Percentiles rank a stretch among this genome's conserved stretches.
phyloP scores from a whole-genome alignment of 1,140 invertebrate species.

The Elymnias hypermnestra region DNA sequence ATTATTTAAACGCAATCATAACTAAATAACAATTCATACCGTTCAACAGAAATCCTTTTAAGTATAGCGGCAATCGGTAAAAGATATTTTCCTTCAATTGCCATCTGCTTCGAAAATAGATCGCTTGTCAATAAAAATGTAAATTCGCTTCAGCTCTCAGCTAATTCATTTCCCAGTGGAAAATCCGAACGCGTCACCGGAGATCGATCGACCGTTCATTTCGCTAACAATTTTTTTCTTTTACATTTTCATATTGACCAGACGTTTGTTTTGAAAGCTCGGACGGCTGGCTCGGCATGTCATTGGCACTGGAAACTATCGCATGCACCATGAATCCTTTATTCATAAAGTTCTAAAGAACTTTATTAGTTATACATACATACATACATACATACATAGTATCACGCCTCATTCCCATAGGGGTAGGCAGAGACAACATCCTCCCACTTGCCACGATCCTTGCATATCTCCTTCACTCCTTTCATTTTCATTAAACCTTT shows the following conservation, averaged over 20 bases:
- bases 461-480: too few relatives aligned
- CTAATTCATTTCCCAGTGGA: conserved; percentile 74
- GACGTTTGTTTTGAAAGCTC: conserved; percentile 35
- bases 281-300: conserved; percentile 5
- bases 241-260: conserved; percentile 61
- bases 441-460: too few relatives aligned
- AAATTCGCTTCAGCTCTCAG: conserved; percentile 68
- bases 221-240: conserved; percentile 54
- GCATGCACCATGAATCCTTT: too few relatives aligned
- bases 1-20: too few relatives aligned
- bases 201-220: conserved; percentile 70
- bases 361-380: too few relatives aligned
- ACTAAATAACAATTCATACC: too few relatives aligned
- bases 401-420: too few relatives aligned
- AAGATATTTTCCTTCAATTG: conserved; percentile 39
- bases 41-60: not conserved
- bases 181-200: conserved; percentile 65
- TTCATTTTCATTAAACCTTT: too few relatives aligned
- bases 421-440: too few relatives aligned
- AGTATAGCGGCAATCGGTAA: conserved; percentile 1
- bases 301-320: too few relatives aligned
- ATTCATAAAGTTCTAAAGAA: too few relatives aligned
- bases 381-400: too few relatives aligned
- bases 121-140: conserved; percentile 75
- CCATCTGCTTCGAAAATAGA: conserved; percentile 66